Percentiles rank a stretch among this genome's conserved stretches.
phyloP scores from a whole-genome alignment of 2,113 vertebrate species.

The Eira barbara region DNA sequence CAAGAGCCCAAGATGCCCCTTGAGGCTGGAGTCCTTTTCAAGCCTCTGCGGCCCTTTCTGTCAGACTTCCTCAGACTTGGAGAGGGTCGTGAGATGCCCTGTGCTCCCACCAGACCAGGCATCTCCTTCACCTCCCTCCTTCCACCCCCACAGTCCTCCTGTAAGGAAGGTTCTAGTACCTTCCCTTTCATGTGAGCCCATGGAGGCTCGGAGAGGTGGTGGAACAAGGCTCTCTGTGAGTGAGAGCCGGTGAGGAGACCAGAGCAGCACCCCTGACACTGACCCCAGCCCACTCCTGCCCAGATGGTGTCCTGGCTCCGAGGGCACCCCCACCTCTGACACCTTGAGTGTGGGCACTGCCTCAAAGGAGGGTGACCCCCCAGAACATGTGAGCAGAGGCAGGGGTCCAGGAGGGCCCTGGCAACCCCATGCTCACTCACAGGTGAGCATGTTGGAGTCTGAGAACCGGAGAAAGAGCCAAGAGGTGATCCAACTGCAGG shows the following conservation, averaged over 20 bases:
- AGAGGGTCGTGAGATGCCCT: accelerated
- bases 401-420: not conserved
- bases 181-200: not conserved
- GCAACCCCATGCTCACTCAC: not conserved
- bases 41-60: not conserved
- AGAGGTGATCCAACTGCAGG: slow-evolving; percentile 83
- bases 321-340: accelerated
- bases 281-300: not conserved
- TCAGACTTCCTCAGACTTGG: not conserved
- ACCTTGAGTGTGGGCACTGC: too few species aligned
- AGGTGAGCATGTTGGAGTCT: slow-evolving; percentile 85
- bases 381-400: not conserved
- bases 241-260: not conserved
- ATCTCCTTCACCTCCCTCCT: too few species aligned
- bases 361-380: not conserved
- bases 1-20: too few species aligned
- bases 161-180: not conserved
- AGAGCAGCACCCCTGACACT: not conserved
- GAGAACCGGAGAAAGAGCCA: slow-evolving; percentile 79
- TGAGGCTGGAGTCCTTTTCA: accelerated
- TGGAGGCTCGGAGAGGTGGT: too few species aligned
- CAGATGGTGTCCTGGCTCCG: not conserved
- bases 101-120: not conserved
- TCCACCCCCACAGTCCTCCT: not conserved
- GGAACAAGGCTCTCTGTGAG: not conserved